phyloP scores from a whole-genome alignment of 1,140 invertebrate genomes.

The Bradysia coprophila region DNA sequence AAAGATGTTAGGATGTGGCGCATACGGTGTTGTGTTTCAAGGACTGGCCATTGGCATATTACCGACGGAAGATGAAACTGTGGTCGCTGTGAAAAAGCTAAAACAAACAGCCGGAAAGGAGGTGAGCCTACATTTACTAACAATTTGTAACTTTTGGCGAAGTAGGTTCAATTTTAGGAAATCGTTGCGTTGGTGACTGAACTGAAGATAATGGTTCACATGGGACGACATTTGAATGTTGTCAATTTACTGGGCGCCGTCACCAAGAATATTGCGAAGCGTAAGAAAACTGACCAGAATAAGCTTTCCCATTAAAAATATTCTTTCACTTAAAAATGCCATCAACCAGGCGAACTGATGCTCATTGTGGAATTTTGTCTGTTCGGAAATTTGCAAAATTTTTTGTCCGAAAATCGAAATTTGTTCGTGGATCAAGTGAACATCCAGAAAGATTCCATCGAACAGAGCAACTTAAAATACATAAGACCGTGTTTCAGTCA shows the following conservation, averaged over 20 bases:
- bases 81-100: constrained; percentile 76
- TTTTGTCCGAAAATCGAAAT: constrained; percentile 53
- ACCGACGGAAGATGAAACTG: constrained; percentile 44
- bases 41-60: constrained; percentile 61
- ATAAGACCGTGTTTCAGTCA: too few relatives aligned
- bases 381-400: constrained; percentile 78
- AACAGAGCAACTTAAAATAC: constrained; percentile 34
- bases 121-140: constrained; percentile 9
- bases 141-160: too few relatives aligned
- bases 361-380: constrained; percentile 87
- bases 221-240: constrained; percentile 87
- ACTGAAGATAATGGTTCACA: constrained; percentile 90
- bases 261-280: constrained; percentile 75
- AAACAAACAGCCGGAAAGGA: constrained; percentile 49
- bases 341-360: constrained; percentile 53
- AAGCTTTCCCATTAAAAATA: not conserved
- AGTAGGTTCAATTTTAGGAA: constrained; percentile 32
- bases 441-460: constrained; percentile 38
- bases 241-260: constrained; percentile 87
- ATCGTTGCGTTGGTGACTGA: constrained; percentile 76
- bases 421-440: constrained; percentile 68
- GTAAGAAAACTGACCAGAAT: too few relatives aligned
- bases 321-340: not conserved
- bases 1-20: constrained; percentile 72
- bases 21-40: constrained; percentile 85